phyloP scores from a whole-genome alignment of 2,113 vertebrate genomes.

The Poeciliopsis prolifica region DNA sequence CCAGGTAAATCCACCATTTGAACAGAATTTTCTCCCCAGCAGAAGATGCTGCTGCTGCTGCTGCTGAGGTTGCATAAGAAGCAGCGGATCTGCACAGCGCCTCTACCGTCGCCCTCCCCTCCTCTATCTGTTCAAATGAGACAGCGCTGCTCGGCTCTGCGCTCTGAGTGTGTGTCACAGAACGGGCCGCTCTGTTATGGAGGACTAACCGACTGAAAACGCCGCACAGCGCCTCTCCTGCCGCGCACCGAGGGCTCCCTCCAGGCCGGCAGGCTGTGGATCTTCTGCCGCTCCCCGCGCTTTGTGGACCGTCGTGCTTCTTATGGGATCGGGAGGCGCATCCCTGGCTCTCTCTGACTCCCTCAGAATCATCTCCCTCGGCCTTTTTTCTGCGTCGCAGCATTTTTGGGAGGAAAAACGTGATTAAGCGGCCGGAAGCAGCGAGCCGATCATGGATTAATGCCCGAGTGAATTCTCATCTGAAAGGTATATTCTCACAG shows the following conservation, averaged over 20 bases:
- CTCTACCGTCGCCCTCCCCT: conserved; percentile 47
- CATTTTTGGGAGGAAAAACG: conserved; percentile 25
- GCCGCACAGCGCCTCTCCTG: conserved; percentile 7
- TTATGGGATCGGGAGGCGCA: conserved; percentile 52
- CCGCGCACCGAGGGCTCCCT: background rate
- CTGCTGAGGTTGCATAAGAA: conserved; percentile 65
- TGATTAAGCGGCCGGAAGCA: conserved; percentile 32
- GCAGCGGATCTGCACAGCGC: conserved; percentile 38
- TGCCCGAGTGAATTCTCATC: conserved; percentile 46
- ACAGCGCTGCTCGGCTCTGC: conserved; percentile 38
- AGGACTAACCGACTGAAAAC: conserved; percentile 48
- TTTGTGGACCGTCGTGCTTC: conserved; percentile 20
- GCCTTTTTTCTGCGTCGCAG: conserved; percentile 22
- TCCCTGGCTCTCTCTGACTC: conserved; percentile 42
- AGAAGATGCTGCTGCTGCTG: conserved; percentile 12
- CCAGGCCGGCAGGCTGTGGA: background rate
- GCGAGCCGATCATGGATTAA: conserved; percentile 68
- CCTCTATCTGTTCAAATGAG: conserved; percentile 73
- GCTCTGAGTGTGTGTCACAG: conserved; percentile 40
- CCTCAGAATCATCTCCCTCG: conserved; percentile 29
- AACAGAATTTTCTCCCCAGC: too few species aligned
- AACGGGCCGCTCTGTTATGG: conserved; percentile 63
- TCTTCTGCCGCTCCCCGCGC: too few species aligned
- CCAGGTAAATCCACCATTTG: too few species aligned
- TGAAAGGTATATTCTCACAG: conserved; percentile 56